Conservation (phyloP, 2,797 vertebrate genomes). For the Anolis apletophallus region DNA sequence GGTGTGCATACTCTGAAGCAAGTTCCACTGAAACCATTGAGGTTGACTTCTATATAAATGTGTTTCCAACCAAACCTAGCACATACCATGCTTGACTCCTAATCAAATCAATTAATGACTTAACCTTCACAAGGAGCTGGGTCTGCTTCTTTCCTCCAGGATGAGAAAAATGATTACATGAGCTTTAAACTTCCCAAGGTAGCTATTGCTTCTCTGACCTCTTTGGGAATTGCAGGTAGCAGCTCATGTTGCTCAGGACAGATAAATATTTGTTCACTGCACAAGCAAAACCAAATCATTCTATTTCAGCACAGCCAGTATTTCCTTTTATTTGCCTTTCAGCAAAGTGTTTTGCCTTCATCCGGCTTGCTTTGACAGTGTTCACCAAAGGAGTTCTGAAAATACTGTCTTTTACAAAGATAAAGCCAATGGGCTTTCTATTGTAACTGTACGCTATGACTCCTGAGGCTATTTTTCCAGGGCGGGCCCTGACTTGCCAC, state of each 20-base stretch:
- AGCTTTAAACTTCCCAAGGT: neutral
- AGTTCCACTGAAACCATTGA: neutral
- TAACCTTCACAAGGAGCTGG: neutral
- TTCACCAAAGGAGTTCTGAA: neutral
- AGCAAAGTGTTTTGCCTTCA: neutral
- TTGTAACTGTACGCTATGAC: neutral
- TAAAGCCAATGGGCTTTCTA: neutral
- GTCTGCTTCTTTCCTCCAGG: neutral
- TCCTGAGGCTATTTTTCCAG: neutral
- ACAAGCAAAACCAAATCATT: neutral
- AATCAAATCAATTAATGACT: neutral
- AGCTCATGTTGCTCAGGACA: conserved; percentile 6
- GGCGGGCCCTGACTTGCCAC: no score
- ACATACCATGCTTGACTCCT: neutral
- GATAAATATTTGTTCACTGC: neutral
- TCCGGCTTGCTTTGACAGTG: neutral
- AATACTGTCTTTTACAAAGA: neutral
- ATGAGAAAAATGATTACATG: neutral
- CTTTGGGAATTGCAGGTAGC: conserved; percentile 32
- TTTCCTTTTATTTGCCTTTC: neutral
- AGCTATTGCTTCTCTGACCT: neutral
- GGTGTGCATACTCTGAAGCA: neutral
- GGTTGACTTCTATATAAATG: neutral
- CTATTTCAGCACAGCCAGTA: neutral
- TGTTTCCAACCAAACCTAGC: neutral